phyloP scores from a whole-genome alignment of 2,113 vertebrate genomes.

The Chloroceryle aenea region DNA sequence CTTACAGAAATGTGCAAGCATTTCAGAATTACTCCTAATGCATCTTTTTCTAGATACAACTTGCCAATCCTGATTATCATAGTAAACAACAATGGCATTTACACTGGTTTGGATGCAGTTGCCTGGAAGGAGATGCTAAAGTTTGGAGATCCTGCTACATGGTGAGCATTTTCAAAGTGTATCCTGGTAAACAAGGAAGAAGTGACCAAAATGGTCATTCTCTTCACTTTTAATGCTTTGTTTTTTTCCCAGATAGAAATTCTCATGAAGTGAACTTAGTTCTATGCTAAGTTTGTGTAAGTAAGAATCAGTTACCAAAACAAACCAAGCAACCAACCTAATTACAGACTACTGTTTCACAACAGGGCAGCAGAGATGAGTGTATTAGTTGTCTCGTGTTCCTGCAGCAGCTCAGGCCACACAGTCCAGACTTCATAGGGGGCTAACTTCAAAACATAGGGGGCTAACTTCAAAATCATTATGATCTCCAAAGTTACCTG shows the following conservation, averaged over 20 bases:
- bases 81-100: constrained; percentile 97
- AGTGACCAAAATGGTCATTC: background rate
- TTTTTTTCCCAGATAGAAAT: background rate
- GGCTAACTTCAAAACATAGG: background rate
- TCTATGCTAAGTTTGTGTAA: background rate
- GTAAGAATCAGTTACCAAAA: background rate
- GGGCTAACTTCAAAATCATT: background rate
- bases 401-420: background rate
- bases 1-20: background rate
- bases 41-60: constrained; percentile 82
- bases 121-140: constrained; percentile 86
- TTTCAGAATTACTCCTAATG: background rate
- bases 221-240: background rate
- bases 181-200: background rate
- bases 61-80: constrained; percentile 90
- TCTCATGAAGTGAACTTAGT: background rate
- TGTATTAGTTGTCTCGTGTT: background rate
- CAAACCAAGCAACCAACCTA: background rate
- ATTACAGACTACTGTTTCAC: background rate
- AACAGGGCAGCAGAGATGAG: background rate
- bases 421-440: background rate
- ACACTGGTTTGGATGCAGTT: constrained; percentile 86
- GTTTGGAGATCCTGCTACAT: constrained; percentile 80
- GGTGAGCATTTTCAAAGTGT: constrained; percentile 60
- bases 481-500: background rate